Evolutionary conservation across 2,888 invertebrate genomes (phyloP).

Genomic region (Terebella lapidaria): DNA sequence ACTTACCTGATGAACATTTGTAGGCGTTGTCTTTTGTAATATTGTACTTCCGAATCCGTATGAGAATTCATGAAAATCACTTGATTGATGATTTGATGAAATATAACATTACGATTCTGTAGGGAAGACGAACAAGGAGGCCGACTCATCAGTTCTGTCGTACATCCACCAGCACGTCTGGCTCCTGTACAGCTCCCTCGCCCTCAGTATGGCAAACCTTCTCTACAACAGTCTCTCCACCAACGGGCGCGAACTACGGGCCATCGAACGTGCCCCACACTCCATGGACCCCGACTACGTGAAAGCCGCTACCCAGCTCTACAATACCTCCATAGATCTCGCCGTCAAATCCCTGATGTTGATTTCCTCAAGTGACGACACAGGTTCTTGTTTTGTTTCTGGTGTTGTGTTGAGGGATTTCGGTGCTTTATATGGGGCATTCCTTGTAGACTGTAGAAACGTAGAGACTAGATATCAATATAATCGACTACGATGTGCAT

Average conservation of each 20-base stretch:
- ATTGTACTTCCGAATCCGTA: no score
- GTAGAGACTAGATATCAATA: no score
- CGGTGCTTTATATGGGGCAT: no score
- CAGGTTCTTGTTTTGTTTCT: no score
- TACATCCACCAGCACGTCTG: slow-evolving; percentile 52
- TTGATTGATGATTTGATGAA: no score
- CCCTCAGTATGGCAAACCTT: slow-evolving; percentile 41
- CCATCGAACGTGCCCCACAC: neutral
- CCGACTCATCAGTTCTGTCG: slow-evolving; percentile 41
- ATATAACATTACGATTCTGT: no score
- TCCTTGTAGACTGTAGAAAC: no score
- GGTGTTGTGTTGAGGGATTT: no score
- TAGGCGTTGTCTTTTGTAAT: no score
- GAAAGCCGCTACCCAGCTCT: slow-evolving; percentile 37
- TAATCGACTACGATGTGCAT: no score
- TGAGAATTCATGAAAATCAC: no score
- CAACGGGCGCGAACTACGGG: neutral
- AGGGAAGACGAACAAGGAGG: slow-evolving; percentile 39
- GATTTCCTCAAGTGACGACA: neutral
- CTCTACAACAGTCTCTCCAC: slow-evolving; percentile 27
- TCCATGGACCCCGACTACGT: slow-evolving; percentile 37
- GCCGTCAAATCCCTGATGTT: slow-evolving; percentile 30
- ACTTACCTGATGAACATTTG: no score
- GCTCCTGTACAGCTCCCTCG: slow-evolving; percentile 44
- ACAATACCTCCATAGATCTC: slow-evolving; percentile 40